These are phyloP conservation scores for Drosophila engyochracea DNA, from an alignment of 2,888 invertebrate genomes.

Conservation along the genomic window DNA sequence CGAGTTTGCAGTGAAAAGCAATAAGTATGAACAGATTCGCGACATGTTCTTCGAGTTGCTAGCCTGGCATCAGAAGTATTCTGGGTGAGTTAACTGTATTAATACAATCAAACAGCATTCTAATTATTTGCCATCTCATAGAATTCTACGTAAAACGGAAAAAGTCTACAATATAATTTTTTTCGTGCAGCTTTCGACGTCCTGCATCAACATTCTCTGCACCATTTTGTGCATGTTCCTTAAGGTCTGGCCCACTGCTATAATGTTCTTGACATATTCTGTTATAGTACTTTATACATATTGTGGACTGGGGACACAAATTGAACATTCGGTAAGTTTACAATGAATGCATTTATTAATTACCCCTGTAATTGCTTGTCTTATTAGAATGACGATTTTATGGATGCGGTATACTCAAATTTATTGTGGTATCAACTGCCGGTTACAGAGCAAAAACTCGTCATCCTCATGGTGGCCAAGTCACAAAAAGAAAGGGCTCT, in stretches of 20 bases:
- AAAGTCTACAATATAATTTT: conserved; percentile 54
- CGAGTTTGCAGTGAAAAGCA: conserved; percentile 13
- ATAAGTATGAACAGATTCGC: conserved; percentile 16
- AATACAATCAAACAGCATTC: fast-evolving
- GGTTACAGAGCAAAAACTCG: conserved; percentile 55
- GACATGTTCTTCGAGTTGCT: conserved; percentile 55
- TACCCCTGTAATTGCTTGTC: not conserved
- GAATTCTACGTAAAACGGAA: conserved; percentile 51
- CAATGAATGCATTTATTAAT: not conserved
- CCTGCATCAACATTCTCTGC: conserved; percentile 50
- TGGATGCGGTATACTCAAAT: conserved; percentile 51
- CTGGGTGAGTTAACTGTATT: conserved; percentile 37
- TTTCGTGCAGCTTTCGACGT: conserved; percentile 63
- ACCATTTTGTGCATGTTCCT: conserved; percentile 69
- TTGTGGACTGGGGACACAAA: conserved; percentile 73
- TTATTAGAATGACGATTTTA: conserved; percentile 54
- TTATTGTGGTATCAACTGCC: conserved; percentile 71
- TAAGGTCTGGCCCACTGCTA: conserved; percentile 70
- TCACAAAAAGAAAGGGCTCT: conserved; percentile 55
- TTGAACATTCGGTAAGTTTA: conserved; percentile 63
- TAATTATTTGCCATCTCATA: not conserved
- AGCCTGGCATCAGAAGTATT: conserved; percentile 73
- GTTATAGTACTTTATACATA: conserved; percentile 64
- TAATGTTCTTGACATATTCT: conserved; percentile 53
- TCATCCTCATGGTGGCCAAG: conserved; percentile 64